Evolutionary conservation across 2,888 invertebrate genomes (phyloP).

Genomic region (Epiblema foenella): DNA sequence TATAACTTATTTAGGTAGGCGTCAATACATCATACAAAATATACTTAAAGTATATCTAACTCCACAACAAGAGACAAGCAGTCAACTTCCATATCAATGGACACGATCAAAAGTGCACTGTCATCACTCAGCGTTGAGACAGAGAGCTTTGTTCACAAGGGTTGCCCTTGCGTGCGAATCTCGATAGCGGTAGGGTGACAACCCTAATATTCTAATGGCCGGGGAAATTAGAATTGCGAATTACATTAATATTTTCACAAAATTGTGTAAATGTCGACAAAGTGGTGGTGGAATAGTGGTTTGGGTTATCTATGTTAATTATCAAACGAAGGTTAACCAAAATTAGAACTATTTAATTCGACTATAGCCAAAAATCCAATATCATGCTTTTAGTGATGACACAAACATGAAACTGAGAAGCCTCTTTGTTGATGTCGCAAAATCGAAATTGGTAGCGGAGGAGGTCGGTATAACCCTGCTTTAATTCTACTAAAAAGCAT

Average conservation of each 20-base stretch:
- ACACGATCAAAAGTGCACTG: conserved; percentile 1
- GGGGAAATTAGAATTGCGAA: neutral
- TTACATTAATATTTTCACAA: neutral
- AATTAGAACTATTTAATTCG: too few relatives aligned
- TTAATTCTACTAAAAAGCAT: neutral
- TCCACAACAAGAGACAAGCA: too few relatives aligned
- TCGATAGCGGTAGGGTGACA: neutral
- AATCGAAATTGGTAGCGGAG: neutral
- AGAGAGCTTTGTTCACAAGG: neutral
- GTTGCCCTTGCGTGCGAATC: neutral
- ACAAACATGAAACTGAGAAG: neutral
- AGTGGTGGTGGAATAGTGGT: too few relatives aligned
- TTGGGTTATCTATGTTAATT: too few relatives aligned
- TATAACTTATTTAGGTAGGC: neutral
- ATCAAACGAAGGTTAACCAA: too few relatives aligned
- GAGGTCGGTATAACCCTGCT: neutral
- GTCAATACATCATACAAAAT: neutral
- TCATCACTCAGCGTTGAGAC: conserved; percentile 1
- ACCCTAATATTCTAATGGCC: conserved; percentile 2
- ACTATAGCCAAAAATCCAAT: too few relatives aligned
- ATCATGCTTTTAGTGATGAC: too few relatives aligned
- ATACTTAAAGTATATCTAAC: too few relatives aligned
- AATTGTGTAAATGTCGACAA: too few relatives aligned
- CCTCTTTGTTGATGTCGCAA: neutral
- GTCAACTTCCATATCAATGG: neutral